These are phyloP conservation scores for Scatophagus argus DNA, from an alignment of 2,113 vertebrate species.

Conservation along the genomic window DNA sequence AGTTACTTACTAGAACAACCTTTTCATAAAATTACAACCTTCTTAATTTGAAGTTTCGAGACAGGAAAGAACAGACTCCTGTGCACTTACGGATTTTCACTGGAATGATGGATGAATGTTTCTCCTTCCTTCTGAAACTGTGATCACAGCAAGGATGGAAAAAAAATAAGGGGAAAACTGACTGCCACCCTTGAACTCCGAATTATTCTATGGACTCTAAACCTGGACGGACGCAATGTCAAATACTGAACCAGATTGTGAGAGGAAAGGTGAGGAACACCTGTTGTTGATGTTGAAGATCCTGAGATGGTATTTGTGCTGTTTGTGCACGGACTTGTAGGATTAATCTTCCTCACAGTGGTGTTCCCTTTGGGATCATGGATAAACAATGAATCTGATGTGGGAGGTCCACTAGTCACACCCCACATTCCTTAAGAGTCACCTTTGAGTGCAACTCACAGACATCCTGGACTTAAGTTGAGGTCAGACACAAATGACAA, in stretches of 20 bases:
- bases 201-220: not conserved
- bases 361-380: slow-evolving; percentile 50
- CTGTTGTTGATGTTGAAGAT: slow-evolving; percentile 46
- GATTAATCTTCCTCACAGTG: slow-evolving; percentile 64
- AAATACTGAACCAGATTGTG: not conserved
- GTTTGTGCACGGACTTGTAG: slow-evolving; percentile 58
- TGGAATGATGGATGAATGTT: not conserved
- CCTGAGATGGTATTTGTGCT: slow-evolving; percentile 50
- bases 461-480: slow-evolving; percentile 24
- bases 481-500: not conserved
- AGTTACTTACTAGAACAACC: not conserved
- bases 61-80: not conserved
- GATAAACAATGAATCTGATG: slow-evolving; percentile 42
- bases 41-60: not conserved
- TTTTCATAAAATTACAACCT: not conserved
- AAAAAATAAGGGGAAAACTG: not conserved
- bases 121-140: not conserved
- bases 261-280: slow-evolving; percentile 13
- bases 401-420: slow-evolving; percentile 58
- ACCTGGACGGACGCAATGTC: slow-evolving; percentile 14
- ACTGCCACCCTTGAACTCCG: not conserved
- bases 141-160: not conserved
- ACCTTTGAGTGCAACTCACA: slow-evolving; percentile 14
- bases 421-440: slow-evolving; percentile 45
- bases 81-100: not conserved